A percentile compares a stretch with the other conserved stretches of the same genome.
Evolutionary conservation across 2,888 invertebrate genomes (phyloP).

Genomic region (Idaea biselata): DNA sequence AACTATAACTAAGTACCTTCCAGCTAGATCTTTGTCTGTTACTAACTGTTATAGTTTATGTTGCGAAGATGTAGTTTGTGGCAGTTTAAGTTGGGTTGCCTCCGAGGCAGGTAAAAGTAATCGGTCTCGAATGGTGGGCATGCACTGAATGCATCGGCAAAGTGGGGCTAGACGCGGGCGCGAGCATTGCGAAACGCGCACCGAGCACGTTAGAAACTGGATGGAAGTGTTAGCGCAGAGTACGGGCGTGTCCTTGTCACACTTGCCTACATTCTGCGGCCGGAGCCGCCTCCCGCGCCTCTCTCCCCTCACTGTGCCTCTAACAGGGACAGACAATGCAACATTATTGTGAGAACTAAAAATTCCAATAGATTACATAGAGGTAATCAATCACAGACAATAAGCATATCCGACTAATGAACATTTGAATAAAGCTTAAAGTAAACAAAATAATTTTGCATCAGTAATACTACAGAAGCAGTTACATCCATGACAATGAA

Average conservation of each 20-base stretch:
- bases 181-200: slow-evolving; percentile 72
- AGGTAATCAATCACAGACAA: slow-evolving; percentile 13
- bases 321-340: slow-evolving; percentile 72
- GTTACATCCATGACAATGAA: neutral
- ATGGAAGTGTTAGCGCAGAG: slow-evolving; percentile 77
- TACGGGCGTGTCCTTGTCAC: slow-evolving; percentile 81
- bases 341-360: slow-evolving; percentile 60
- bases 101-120: slow-evolving; percentile 60
- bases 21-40: neutral
- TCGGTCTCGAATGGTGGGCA: slow-evolving; percentile 46
- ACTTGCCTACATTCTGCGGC: slow-evolving; percentile 79
- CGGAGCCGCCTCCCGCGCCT: slow-evolving; percentile 61
- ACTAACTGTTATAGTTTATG: neutral
- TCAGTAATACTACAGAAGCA: neutral
- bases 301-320: slow-evolving; percentile 47
- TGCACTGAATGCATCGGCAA: slow-evolving; percentile 59
- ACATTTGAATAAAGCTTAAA: neutral
- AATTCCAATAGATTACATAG: slow-evolving; percentile 52
- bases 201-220: slow-evolving; percentile 78
- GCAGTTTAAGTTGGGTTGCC: slow-evolving; percentile 36
- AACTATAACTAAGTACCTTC: neutral
- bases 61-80: neutral
- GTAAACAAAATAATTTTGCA: neutral
- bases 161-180: slow-evolving; percentile 55
- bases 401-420: slow-evolving; percentile 7